These are phyloP conservation scores for Frankliniella fusca DNA, from an alignment of 2,888 invertebrate species.

Conservation along the genomic window DNA sequence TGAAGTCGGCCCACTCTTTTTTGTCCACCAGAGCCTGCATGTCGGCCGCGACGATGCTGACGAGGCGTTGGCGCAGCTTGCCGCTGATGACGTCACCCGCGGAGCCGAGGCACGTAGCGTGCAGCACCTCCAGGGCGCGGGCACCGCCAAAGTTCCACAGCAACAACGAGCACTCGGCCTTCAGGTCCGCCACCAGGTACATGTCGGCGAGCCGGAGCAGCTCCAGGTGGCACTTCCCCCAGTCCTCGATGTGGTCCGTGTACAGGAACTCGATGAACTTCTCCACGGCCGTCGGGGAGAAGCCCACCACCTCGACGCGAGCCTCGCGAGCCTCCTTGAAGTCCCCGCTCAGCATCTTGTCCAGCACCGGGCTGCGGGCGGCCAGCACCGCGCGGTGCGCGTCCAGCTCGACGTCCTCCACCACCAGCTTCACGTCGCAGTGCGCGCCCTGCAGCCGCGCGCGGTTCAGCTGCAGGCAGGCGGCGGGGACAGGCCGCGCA, in stretches of 20 bases:
- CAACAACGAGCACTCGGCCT: neutral
- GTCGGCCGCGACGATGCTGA: neutral
- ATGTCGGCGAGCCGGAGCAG: neutral
- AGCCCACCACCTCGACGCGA: neutral
- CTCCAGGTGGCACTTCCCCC: neutral
- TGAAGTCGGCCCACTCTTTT: no score
- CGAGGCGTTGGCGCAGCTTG: neutral
- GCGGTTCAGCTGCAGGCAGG: no score
- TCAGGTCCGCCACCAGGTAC: neutral
- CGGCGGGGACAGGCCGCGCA: no score
- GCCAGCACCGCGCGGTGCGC: neutral
- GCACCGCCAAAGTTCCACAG: neutral
- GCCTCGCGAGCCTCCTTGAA: neutral
- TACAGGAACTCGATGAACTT: neutral
- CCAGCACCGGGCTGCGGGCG: neutral
- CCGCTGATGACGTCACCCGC: neutral
- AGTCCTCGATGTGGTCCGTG: neutral
- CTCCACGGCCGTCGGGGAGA: neutral
- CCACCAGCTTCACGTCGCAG: neutral
- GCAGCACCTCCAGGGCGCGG: neutral
- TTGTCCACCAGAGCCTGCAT: neutral
- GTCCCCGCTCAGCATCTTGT: neutral
- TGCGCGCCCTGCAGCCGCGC: no score
- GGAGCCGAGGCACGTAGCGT: no score
- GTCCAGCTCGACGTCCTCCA: neutral